Evolutionary conservation across 2,113 vertebrate genomes (phyloP).

Genomic region (Phrynosoma platyrhinos): DNA sequence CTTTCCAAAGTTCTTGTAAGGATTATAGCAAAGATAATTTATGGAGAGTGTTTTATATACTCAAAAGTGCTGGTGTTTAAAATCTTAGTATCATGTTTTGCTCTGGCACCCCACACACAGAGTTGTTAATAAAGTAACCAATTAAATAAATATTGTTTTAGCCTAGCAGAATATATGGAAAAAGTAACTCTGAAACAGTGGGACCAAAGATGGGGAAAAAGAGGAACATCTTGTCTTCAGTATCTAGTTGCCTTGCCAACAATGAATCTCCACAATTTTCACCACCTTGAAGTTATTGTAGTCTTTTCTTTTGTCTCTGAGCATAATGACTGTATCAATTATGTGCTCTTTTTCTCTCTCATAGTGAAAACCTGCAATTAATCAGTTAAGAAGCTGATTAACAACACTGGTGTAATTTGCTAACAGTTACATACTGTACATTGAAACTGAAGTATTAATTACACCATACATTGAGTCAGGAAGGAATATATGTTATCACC

Average conservation of each 20-base stretch:
- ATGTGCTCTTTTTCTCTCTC: fast-evolving
- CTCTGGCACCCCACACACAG: not conserved
- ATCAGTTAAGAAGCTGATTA: slow-evolving; percentile 49
- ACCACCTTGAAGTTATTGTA: slow-evolving; percentile 36
- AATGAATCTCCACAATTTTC: slow-evolving; percentile 31
- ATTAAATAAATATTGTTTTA: not conserved
- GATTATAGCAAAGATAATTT: not conserved
- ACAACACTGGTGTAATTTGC: slow-evolving; percentile 39
- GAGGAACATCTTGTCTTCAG: not conserved
- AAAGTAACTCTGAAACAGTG: not conserved
- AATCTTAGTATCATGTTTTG: not conserved
- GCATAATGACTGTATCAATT: slow-evolving; percentile 31
- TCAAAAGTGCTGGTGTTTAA: not conserved
- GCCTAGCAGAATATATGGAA: not conserved
- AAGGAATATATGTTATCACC: slow-evolving; percentile 15
- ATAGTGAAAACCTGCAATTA: slow-evolving; percentile 55
- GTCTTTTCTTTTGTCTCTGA: slow-evolving; percentile 30
- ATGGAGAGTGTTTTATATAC: not conserved
- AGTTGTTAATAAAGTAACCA: not conserved
- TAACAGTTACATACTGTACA: slow-evolving; percentile 11
- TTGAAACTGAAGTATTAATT: slow-evolving; percentile 32
- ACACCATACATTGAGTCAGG: slow-evolving; percentile 27
- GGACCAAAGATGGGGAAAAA: not conserved
- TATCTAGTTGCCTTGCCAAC: slow-evolving; percentile 33
- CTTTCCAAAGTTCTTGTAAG: not conserved